These are phyloP conservation scores for Drosophila sp. DNA, from an alignment of 1,140 invertebrate genomes.

Conservation along the genomic window DNA sequence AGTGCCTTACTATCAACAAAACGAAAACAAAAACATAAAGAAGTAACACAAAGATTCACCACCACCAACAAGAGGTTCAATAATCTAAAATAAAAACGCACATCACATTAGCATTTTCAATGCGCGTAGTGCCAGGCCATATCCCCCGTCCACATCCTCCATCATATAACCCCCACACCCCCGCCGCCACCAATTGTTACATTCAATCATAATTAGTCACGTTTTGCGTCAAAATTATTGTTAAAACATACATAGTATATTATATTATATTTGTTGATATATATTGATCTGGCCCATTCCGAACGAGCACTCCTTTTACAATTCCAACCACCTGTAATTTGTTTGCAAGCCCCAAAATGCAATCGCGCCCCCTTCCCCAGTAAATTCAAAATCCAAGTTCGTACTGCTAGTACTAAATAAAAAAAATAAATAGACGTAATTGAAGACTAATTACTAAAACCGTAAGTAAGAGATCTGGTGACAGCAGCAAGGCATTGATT, in stretches of 20 bases:
- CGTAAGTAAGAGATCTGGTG: conserved; percentile 1
- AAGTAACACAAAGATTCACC: conserved; percentile 34
- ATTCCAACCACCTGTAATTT: conserved; percentile 72
- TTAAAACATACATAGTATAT: conserved; percentile 59
- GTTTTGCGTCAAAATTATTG: conserved; percentile 56
- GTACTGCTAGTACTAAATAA: neutral
- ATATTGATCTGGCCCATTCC: conserved; percentile 77
- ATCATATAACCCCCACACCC: neutral
- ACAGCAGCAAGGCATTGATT: neutral
- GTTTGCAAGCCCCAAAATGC: conserved; percentile 39
- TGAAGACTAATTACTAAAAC: neutral
- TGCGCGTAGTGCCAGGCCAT: neutral
- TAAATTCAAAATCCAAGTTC: too few species aligned
- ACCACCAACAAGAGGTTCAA: conserved; percentile 16
- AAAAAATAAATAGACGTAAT: neutral
- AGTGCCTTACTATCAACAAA: conserved; percentile 66
- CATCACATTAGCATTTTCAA: conserved; percentile 13
- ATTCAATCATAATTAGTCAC: conserved; percentile 8
- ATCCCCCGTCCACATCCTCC: neutral
- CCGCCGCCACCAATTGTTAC: neutral
- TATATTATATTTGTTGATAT: conserved; percentile 22
- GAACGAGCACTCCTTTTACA: conserved; percentile 78
- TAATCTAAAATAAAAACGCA: conserved; percentile 19
- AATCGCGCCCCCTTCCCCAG: too few species aligned
- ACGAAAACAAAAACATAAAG: conserved; percentile 27